These are phyloP conservation scores for Eurosta solidaginis DNA, from an alignment of 1,140 invertebrate species.

Conservation along the genomic window DNA sequence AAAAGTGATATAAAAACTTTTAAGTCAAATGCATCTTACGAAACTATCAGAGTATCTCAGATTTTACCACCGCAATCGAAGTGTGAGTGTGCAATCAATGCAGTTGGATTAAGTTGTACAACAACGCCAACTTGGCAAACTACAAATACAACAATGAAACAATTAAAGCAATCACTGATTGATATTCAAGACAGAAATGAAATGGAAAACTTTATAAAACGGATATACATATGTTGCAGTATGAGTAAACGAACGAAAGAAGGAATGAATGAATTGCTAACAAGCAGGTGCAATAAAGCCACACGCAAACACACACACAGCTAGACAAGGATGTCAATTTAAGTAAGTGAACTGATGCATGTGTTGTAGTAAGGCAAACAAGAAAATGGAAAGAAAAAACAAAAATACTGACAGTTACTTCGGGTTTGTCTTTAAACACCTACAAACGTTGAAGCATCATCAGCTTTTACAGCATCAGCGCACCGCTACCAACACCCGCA, in stretches of 20 bases:
- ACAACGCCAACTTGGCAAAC: slow-evolving; percentile 15
- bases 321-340: background rate
- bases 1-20: too few relatives aligned
- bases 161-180: slow-evolving; percentile 28
- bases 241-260: background rate
- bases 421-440: slow-evolving; percentile 14
- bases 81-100: slow-evolving; percentile 7
- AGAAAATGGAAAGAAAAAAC: slow-evolving; percentile 10
- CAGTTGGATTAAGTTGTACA: slow-evolving; percentile 16
- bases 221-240: background rate
- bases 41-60: background rate
- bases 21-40: background rate
- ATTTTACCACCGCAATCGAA: background rate
- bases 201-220: slow-evolving; percentile 20
- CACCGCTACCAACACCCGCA: too few relatives aligned
- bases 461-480: too few relatives aligned
- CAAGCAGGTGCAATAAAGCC: slow-evolving; percentile 5
- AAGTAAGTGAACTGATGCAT: too few relatives aligned
- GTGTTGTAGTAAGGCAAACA: background rate
- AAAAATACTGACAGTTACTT: slow-evolving; percentile 16
- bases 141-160: background rate
- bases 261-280: background rate
- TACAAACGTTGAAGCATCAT: slow-evolving; percentile 26
- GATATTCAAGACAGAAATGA: slow-evolving; percentile 25
- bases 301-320: background rate